Evolutionary conservation across 1,140 invertebrate species (phyloP).

Genomic region (Mamestra configurata): DNA sequence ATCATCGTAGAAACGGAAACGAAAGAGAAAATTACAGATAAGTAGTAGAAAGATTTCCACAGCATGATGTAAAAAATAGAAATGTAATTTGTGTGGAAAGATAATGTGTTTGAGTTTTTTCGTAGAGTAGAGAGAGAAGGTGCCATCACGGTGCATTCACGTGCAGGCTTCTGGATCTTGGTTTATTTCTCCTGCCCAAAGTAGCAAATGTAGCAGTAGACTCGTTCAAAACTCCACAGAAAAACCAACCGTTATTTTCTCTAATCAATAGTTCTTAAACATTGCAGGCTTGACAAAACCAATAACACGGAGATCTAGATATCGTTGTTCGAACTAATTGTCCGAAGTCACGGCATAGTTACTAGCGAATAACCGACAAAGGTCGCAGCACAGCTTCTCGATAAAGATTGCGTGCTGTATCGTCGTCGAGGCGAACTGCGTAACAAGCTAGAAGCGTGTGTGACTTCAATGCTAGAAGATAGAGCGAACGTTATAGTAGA

Average conservation of each 20-base stretch:
- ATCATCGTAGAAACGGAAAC: too few relatives aligned
- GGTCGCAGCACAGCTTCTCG: slow-evolving; percentile 66
- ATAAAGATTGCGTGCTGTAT: slow-evolving; percentile 59
- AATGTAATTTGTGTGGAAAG: too few relatives aligned
- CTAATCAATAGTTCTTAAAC: slow-evolving; percentile 46
- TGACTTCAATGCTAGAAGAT: slow-evolving; percentile 21
- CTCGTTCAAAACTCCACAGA: background rate
- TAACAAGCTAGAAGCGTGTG: slow-evolving; percentile 36
- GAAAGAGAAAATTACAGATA: too few relatives aligned
- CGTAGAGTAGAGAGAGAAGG: too few relatives aligned
- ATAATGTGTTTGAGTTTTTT: too few relatives aligned
- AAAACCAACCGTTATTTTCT: slow-evolving; percentile 44
- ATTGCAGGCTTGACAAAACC: slow-evolving; percentile 42
- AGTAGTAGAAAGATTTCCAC: too few relatives aligned
- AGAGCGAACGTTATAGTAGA: background rate
- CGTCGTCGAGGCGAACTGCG: slow-evolving; percentile 49
- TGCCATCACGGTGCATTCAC: too few relatives aligned
- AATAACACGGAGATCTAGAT: slow-evolving; percentile 63
- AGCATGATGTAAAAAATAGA: too few relatives aligned
- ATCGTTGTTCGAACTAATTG: slow-evolving; percentile 65
- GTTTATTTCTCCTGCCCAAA: background rate
- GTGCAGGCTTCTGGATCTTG: too few relatives aligned
- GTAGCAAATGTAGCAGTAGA: background rate
- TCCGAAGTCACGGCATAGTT: slow-evolving; percentile 68
- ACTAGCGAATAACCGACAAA: slow-evolving; percentile 65